These are phyloP conservation scores for Heteronetta atricapilla DNA, from an alignment of 2,113 vertebrate species.

Conservation along the genomic window DNA sequence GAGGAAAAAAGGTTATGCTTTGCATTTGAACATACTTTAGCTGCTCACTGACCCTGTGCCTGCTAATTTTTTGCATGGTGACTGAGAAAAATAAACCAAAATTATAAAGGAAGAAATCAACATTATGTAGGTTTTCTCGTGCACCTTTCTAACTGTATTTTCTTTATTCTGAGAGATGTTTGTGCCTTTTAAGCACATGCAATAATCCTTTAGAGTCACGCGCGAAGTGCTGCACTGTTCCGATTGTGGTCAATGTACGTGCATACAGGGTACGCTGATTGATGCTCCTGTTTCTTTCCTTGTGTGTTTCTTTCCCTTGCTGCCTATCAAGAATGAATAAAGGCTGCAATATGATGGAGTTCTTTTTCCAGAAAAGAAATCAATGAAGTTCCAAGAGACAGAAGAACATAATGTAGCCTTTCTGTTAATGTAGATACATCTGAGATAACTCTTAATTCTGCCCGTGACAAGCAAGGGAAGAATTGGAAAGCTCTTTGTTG, in stretches of 20 bases:
- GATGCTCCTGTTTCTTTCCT: background rate
- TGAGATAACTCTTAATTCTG: background rate
- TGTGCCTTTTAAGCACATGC: background rate
- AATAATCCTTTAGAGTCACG: background rate
- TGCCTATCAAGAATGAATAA: background rate
- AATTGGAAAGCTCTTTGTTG: background rate
- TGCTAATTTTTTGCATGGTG: background rate
- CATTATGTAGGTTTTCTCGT: background rate
- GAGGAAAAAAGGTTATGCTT: background rate
- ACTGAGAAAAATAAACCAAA: background rate
- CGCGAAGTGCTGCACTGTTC: background rate
- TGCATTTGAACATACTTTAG: background rate
- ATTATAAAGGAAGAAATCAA: background rate
- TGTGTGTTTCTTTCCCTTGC: background rate
- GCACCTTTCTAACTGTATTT: background rate
- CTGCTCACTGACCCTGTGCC: background rate
- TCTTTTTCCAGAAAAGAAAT: background rate
- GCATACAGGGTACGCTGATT: background rate
- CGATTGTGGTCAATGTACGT: rapidly evolving
- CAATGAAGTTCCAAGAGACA: background rate
- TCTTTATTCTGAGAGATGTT: background rate
- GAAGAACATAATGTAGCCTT: background rate
- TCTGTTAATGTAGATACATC: background rate
- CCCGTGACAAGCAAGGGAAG: background rate
- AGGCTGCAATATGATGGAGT: background rate